Conservation (phyloP, 2,888 invertebrate genomes). For the Thymelicus acteon region DNA sequence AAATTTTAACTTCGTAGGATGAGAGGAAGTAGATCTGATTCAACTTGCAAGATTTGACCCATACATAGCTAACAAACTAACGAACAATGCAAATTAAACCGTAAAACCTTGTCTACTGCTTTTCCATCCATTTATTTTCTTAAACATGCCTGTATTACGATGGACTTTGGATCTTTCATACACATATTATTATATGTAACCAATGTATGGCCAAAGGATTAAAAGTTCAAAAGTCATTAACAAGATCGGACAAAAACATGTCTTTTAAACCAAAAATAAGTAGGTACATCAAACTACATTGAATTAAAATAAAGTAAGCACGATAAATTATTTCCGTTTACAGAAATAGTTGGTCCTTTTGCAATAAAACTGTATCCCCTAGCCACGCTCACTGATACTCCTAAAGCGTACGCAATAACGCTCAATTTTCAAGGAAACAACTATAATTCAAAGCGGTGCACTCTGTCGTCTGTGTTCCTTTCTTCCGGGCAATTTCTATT, state of each 20-base stretch:
- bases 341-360: conserved; percentile 65
- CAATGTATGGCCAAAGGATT: too few relatives aligned
- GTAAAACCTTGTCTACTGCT: too few relatives aligned
- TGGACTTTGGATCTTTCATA: too few relatives aligned
- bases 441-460: conserved; percentile 80
- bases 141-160: too few relatives aligned
- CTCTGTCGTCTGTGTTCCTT: conserved; percentile 80
- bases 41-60: too few relatives aligned
- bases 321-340: conserved; percentile 66
- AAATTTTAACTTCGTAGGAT: too few relatives aligned
- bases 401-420: conserved; percentile 74
- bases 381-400: conserved; percentile 54
- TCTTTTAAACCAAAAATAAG: conserved; percentile 3
- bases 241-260: background rate
- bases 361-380: conserved; percentile 60
- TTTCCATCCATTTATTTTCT: too few relatives aligned
- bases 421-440: conserved; percentile 83
- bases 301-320: conserved; percentile 46
- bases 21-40: too few relatives aligned
- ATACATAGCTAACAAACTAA: too few relatives aligned
- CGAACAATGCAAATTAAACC: too few relatives aligned
- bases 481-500: conserved; percentile 85
- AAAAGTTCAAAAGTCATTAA: conserved; percentile 8
- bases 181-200: too few relatives aligned
- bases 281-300: conserved; percentile 46